Percentiles rank a stretch among this genome's conserved stretches.
phyloP scores from a whole-genome alignment of 2,888 invertebrate species.

The Perdita meconis region DNA sequence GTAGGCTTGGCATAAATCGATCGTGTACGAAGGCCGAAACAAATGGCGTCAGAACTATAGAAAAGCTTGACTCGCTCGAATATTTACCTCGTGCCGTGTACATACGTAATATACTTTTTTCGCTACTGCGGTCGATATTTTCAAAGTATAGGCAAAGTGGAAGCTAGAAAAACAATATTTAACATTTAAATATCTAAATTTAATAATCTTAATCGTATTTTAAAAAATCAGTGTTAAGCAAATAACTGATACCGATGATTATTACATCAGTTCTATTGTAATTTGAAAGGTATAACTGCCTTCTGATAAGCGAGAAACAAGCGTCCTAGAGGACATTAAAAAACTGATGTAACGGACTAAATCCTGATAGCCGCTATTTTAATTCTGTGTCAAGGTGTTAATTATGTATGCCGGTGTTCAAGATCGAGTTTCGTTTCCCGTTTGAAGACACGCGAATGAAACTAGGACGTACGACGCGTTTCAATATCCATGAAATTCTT shows the following conservation, averaged over 20 bases:
- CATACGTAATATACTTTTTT: not conserved
- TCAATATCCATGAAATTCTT: conserved; percentile 36
- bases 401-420: conserved; percentile 28
- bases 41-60: conserved; percentile 45
- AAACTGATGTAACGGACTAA: not conserved
- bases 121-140: not conserved
- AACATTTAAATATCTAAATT: too few species aligned
- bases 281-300: too few species aligned
- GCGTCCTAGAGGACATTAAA: too few species aligned
- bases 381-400: conserved; percentile 43
- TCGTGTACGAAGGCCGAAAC: conserved; percentile 54
- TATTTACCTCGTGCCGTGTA: conserved; percentile 2
- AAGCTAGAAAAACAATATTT: too few species aligned
- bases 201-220: too few species aligned
- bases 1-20: conserved; percentile 47
- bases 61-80: conserved; percentile 22
- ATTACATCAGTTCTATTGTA: too few species aligned
- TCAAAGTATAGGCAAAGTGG: too few species aligned
- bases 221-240: too few species aligned
- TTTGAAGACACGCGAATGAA: conserved; percentile 14
- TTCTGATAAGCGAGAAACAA: too few species aligned
- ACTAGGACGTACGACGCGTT: conserved; percentile 35
- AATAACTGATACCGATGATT: too few species aligned
- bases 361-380: conserved; percentile 23
- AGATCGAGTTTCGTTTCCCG: conserved; percentile 28